These are phyloP conservation scores for Erpobdella octoculata DNA, from an alignment of 2,888 invertebrate genomes.

Conservation along the genomic window DNA sequence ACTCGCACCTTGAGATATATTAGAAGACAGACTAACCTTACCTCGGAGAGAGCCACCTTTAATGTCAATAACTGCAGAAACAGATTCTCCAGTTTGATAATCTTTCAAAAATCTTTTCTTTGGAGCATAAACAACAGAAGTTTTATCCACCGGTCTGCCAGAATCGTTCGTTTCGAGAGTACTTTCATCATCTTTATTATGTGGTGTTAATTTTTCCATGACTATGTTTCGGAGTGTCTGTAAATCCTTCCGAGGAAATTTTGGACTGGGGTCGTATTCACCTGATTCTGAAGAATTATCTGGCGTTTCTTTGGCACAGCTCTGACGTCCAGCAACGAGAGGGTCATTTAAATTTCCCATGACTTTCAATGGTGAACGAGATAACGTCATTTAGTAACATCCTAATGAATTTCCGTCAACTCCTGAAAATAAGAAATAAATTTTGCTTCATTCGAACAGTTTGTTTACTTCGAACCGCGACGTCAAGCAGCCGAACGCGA, in stretches of 20 bases:
- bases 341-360: conserved; percentile 8
- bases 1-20: background rate
- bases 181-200: background rate
- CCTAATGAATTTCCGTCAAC: background rate
- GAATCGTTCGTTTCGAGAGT: background rate
- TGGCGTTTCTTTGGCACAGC: background rate
- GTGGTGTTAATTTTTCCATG: background rate
- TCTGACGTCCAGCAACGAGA: background rate
- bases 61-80: background rate
- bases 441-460: background rate
- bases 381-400: background rate
- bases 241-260: no score
- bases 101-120: conserved; percentile 14
- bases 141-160: background rate
- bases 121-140: conserved; percentile 9
- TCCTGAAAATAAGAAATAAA: background rate
- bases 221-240: background rate
- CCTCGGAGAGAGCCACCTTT: background rate
- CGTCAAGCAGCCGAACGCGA: background rate
- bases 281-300: background rate
- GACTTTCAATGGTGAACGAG: background rate
- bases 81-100: background rate
- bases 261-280: no score
- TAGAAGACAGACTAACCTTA: background rate
- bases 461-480: background rate